A percentile compares a stretch with the other conserved stretches of the same genome.
Evolutionary conservation across 2,888 invertebrate species (phyloP).

Genomic region (Sarcophaga rosellei): DNA sequence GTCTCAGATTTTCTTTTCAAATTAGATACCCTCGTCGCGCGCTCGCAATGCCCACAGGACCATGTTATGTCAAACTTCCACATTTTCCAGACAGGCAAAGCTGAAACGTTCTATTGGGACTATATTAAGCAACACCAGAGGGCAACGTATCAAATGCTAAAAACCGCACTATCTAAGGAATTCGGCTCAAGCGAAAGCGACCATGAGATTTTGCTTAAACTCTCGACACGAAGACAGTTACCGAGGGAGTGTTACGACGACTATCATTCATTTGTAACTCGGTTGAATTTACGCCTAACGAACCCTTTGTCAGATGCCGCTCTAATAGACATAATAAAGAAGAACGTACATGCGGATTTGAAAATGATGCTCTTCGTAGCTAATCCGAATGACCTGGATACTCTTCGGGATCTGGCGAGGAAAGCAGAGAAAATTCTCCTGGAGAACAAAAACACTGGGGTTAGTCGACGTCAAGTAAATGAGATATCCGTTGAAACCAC

Average conservation of each 20-base stretch:
- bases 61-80: conserved; percentile 11
- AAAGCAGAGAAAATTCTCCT: conserved; percentile 12
- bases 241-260: neutral
- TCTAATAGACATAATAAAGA: too few relatives aligned
- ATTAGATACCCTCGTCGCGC: conserved; percentile 3
- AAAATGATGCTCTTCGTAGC: too few relatives aligned
- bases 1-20: conserved; percentile 15
- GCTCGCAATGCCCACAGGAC: neutral
- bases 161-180: neutral
- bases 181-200: conserved; percentile 7
- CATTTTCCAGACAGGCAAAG: neutral
- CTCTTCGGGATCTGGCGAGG: neutral
- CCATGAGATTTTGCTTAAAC: conserved; percentile 16
- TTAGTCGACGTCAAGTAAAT: conserved; percentile 8
- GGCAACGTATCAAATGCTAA: neutral
- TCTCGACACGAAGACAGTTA: too few relatives aligned
- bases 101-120: neutral
- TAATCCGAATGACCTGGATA: too few relatives aligned
- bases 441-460: neutral
- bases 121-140: neutral
- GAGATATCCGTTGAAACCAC: neutral
- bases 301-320: too few relatives aligned
- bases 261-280: neutral
- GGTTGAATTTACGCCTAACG: neutral
- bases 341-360: too few relatives aligned